A percentile compares a stretch with the other conserved stretches of the same genome.
These are phyloP conservation scores for Spilosoma lubricipeda DNA, from an alignment of 2,888 invertebrate genomes.

Conservation along the genomic window DNA sequence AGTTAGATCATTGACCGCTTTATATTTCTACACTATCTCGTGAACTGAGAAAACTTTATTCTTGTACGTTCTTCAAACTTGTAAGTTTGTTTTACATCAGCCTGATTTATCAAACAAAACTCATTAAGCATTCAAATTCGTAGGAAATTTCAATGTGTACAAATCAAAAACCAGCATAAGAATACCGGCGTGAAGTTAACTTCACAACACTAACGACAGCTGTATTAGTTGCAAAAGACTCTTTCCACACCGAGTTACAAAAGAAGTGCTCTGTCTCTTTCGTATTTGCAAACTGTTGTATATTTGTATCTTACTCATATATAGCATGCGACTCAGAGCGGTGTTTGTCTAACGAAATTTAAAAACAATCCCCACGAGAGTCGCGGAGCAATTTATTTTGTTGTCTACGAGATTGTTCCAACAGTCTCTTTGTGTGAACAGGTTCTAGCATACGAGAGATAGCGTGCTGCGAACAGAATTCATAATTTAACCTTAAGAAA, in stretches of 20 bases:
- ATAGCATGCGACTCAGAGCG: slow-evolving; percentile 46
- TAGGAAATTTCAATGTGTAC: slow-evolving; percentile 37
- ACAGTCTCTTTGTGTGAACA: slow-evolving; percentile 42
- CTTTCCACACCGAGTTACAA: slow-evolving; percentile 41
- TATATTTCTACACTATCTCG: not conserved
- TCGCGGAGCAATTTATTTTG: slow-evolving; percentile 71
- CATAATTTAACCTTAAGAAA: not conserved
- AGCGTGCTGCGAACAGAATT: slow-evolving; percentile 28
- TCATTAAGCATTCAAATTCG: slow-evolving; percentile 44
- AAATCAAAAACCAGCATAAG: slow-evolving; percentile 38
- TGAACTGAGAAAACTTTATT: not conserved
- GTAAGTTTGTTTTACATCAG: not conserved
- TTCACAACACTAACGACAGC: slow-evolving; percentile 50
- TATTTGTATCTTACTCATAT: slow-evolving; percentile 51
- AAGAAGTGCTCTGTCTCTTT: slow-evolving; percentile 40
- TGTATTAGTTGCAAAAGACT: slow-evolving; percentile 47
- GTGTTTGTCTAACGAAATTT: slow-evolving; percentile 76
- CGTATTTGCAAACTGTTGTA: slow-evolving; percentile 22
- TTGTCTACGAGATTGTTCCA: slow-evolving; percentile 72
- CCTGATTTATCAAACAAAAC: slow-evolving; percentile 23
- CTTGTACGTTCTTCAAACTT: not conserved
- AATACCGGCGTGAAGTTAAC: slow-evolving; percentile 23
- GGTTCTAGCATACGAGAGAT: slow-evolving; percentile 25
- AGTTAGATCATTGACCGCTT: slow-evolving; percentile 26
- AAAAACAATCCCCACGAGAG: slow-evolving; percentile 77